These are phyloP conservation scores for Anthopleura xanthogrammica DNA, from an alignment of 92 coral and sea anemone genomes.

Conservation along the genomic window DNA sequence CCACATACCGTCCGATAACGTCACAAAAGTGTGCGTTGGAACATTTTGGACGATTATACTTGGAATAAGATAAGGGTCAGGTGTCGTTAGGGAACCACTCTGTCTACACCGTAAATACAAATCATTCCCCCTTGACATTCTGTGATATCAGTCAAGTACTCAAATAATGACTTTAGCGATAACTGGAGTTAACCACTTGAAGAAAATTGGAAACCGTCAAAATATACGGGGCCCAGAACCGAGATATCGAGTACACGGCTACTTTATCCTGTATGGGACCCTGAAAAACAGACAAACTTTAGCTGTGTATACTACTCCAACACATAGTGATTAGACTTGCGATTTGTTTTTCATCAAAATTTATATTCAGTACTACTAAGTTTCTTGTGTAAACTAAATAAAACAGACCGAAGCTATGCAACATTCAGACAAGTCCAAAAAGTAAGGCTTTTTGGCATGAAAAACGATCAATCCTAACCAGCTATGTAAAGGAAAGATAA, in stretches of 20 bases:
- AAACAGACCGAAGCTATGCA: too few species aligned
- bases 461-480: too few species aligned
- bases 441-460: too few species aligned
- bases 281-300: neutral
- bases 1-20: neutral
- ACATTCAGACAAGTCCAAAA: too few species aligned
- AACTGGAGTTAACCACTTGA: neutral
- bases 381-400: too few species aligned
- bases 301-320: neutral
- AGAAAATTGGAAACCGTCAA: neutral
- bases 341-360: too few species aligned
- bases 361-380: too few species aligned
- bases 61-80: constrained; percentile 2
- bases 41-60: neutral
- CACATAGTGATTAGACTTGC: too few species aligned
- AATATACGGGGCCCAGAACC: too few species aligned
- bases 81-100: constrained; percentile 5
- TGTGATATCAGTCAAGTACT: constrained; percentile 1
- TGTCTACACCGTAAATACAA: constrained; percentile 23
- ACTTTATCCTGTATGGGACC: neutral
- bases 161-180: constrained; percentile 1
- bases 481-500: too few species aligned
- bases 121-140: constrained; percentile 24
- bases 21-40: neutral
- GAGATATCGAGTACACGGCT: too few species aligned